A percentile compares a stretch with the other conserved stretches of the same genome.
phyloP scores from a whole-genome alignment of 2,113 vertebrate genomes.

The Chauna torquata region DNA sequence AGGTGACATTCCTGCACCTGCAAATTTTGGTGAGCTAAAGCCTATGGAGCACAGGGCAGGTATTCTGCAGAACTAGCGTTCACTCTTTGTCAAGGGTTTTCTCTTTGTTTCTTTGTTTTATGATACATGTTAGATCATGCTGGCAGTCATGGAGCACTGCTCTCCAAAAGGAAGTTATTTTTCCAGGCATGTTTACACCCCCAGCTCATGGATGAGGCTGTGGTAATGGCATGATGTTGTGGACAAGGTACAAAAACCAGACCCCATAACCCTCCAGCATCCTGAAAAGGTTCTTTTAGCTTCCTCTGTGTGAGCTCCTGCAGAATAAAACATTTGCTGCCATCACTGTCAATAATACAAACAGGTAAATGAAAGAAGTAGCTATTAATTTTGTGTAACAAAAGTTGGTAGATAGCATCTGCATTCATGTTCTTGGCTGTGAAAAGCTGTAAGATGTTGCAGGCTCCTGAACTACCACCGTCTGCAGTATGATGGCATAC shows the following conservation, averaged over 20 bases:
- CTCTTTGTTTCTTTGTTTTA: background rate
- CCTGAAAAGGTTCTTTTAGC: background rate
- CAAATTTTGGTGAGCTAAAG: background rate
- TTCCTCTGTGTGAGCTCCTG: background rate
- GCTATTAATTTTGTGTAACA: background rate
- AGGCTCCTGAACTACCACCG: background rate
- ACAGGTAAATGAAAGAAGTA: background rate
- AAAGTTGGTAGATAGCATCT: background rate
- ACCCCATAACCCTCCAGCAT: background rate
- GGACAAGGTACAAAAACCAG: background rate
- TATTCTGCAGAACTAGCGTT: background rate
- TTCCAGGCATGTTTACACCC: background rate
- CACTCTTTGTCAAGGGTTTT: background rate
- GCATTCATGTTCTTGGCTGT: background rate
- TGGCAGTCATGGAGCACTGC: background rate
- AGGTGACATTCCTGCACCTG: background rate
- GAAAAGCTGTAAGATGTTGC: background rate
- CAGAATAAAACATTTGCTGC: background rate
- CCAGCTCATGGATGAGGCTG: background rate
- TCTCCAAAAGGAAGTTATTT: background rate
- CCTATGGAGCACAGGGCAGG: background rate
- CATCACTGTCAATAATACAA: background rate
- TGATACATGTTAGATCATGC: background rate
- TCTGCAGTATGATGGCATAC: background rate
- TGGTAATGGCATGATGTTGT: background rate